Evolutionary conservation across 2,113 vertebrate genomes (phyloP).

Genomic region (Thunnus thynnus): DNA sequence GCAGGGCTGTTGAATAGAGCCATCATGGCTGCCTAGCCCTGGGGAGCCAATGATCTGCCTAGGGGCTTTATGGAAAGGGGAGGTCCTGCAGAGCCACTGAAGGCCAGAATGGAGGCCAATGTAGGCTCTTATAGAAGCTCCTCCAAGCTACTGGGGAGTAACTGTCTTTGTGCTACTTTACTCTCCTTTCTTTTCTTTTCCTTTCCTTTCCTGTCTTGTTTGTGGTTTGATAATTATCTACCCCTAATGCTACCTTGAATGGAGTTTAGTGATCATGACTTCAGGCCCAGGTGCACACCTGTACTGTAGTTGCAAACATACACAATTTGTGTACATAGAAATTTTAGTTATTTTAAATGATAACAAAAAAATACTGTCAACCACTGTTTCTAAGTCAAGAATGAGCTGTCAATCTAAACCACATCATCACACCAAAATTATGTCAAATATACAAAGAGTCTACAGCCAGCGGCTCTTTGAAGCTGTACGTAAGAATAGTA

Average conservation of each 20-base stretch:
- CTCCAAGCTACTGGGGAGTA: not conserved
- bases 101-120: slow-evolving; percentile 49
- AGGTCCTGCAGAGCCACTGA: slow-evolving; percentile 62
- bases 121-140: slow-evolving; percentile 42
- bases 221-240: not conserved
- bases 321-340: not conserved
- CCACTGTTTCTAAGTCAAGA: too few species aligned
- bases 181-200: not conserved
- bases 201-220: not conserved
- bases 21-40: slow-evolving; percentile 62
- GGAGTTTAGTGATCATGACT: not conserved
- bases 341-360: too few species aligned
- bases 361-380: too few species aligned
- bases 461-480: too few species aligned
- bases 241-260: not conserved
- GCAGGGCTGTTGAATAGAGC: slow-evolving; percentile 71
- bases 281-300: too few species aligned
- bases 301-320: not conserved
- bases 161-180: slow-evolving; percentile 32
- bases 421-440: too few species aligned
- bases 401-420: too few species aligned
- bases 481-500: too few species aligned
- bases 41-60: slow-evolving; percentile 72
- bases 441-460: too few species aligned
- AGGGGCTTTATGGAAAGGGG: slow-evolving; percentile 71